Conservation (phyloP, 1,140 invertebrate species). For the Drosophila ficusphila region DNA sequence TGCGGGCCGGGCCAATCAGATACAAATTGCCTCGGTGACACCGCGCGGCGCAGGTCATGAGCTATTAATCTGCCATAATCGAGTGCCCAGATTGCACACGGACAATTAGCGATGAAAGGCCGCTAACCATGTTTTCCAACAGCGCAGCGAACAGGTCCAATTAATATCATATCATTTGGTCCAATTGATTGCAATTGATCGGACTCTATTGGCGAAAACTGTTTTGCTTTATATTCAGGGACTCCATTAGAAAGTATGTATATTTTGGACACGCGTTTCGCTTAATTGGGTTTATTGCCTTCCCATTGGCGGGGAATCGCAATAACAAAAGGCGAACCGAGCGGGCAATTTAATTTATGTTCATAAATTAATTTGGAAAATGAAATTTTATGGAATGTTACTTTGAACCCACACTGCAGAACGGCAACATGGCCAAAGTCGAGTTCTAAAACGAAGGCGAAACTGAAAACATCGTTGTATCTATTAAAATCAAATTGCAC, state of each 20-base stretch:
- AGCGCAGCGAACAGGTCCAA: not conserved
- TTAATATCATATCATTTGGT: not conserved
- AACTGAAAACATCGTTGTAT: slow-evolving; percentile 23
- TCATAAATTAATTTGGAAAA: slow-evolving; percentile 81
- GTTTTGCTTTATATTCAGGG: not conserved
- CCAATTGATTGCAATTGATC: slow-evolving; percentile 31
- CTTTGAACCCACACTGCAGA: slow-evolving; percentile 70
- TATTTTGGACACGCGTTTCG: slow-evolving; percentile 7
- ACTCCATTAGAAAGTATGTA: not conserved
- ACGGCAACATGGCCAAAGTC: slow-evolving; percentile 37
- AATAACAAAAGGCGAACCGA: slow-evolving; percentile 32
- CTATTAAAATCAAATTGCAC: slow-evolving; percentile 61
- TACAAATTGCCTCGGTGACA: slow-evolving; percentile 40
- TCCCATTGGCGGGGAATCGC: slow-evolving; percentile 24
- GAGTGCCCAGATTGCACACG: slow-evolving; percentile 8
- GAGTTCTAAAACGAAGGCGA: slow-evolving; percentile 20
- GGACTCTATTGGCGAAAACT: slow-evolving; percentile 5
- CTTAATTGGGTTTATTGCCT: slow-evolving; percentile 40
- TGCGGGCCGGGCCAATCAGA: slow-evolving; percentile 18
- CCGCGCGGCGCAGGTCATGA: slow-evolving; percentile 21
- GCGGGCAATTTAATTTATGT: slow-evolving; percentile 72
- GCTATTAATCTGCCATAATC: slow-evolving; percentile 32
- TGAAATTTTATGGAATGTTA: slow-evolving; percentile 77
- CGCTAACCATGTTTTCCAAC: not conserved
- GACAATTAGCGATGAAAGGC: slow-evolving; percentile 18